Evolutionary conservation across 2,888 invertebrate species (phyloP), one percentile per base, ranked within the genome.

Genomic region (Xestia xanthographa): DNA sequence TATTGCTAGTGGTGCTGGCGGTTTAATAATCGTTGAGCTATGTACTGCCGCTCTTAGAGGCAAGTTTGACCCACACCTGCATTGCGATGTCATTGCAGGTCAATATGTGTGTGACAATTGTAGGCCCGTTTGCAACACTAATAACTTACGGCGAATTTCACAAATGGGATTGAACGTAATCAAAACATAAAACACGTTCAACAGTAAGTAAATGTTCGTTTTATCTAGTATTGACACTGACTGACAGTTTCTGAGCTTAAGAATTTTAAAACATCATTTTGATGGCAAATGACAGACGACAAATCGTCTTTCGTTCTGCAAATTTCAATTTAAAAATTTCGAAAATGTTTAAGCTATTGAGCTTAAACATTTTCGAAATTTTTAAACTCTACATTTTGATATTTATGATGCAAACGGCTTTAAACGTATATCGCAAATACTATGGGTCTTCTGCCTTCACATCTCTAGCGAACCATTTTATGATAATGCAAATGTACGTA

Each of bases 401-500:
- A 22, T 50, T 50, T 50, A 50, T 22, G 8, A 22, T 3, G 9
- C 50, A 22, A 50, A 50, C 9, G n/a, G 50, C 50, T 14, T 26
- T 26, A 56, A 14, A 56, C 5, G 34, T 17, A 22, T n/a, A 56
- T 22, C 8, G 41, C 34, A 14, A 11, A 60, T 29, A 26, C 17
- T n/a, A 3, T 38, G 1, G 20, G 22, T 26, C 26, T 58, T 22
- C 11, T 58, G 8, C 22, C 1, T 17, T 41, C 0, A 48, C 8
- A 1, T 41, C 2, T 29, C 4, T 45, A 1, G 1, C 22, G 5
- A 50, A 41, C 17, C 5, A 72, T 58, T 60, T 20, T 63, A 45
- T 17, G 1, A 12, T 45, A 38, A 73, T 53, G 26, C 5, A 63
- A 75, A 73, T 73, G 14, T 73, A 45, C 38, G 22, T 26, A 34